These are phyloP conservation scores for Teleogryllus occipitalis DNA, from an alignment of 1,140 invertebrate species.

Conservation along the genomic window DNA sequence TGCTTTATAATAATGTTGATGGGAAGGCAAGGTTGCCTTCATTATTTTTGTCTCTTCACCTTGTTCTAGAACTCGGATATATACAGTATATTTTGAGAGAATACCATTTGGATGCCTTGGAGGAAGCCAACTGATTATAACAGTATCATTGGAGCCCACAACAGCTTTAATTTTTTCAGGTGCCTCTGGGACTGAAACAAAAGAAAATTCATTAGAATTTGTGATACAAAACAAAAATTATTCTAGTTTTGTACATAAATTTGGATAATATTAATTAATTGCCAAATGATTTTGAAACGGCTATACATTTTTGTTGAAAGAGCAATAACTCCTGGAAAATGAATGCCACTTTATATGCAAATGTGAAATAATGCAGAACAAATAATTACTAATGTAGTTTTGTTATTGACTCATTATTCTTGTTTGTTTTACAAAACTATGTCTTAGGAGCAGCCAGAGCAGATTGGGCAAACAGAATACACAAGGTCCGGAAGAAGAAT, in stretches of 20 bases:
- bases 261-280: neutral
- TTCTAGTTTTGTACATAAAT: neutral
- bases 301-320: too few species aligned
- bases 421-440: too few species aligned
- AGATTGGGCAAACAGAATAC: too few species aligned
- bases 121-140: slow-evolving; percentile 71
- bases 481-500: too few species aligned
- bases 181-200: slow-evolving; percentile 49
- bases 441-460: too few species aligned
- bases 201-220: neutral
- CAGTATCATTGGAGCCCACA: slow-evolving; percentile 52
- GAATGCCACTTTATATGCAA: too few species aligned
- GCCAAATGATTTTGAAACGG: neutral
- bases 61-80: slow-evolving; percentile 50
- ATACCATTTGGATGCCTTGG: slow-evolving; percentile 63
- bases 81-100: slow-evolving; percentile 66
- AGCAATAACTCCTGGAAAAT: too few species aligned
- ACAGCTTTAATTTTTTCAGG: slow-evolving; percentile 68
- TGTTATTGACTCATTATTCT: too few species aligned
- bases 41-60: slow-evolving; percentile 41
- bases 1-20: slow-evolving; percentile 45
- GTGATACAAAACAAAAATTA: neutral
- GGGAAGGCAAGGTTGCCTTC: slow-evolving; percentile 37
- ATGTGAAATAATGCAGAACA: too few species aligned
- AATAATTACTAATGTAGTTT: too few species aligned